These are phyloP conservation scores for Euleptes europaea DNA, from an alignment of 2,113 vertebrate genomes.

Conservation along the genomic window DNA sequence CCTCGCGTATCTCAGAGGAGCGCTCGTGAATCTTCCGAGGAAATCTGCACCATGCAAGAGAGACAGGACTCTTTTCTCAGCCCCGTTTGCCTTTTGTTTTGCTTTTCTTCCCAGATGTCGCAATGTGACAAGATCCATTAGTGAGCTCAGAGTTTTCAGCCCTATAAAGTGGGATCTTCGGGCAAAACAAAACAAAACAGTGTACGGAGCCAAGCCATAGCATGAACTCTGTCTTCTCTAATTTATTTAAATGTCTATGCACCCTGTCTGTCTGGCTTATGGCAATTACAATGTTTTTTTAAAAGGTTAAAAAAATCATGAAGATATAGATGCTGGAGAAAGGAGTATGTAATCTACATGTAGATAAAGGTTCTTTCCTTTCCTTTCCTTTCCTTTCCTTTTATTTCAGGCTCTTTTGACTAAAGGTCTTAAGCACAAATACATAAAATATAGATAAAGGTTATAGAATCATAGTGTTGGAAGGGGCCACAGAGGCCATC, in stretches of 20 bases:
- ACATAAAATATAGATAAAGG: too few relatives aligned
- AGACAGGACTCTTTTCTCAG: slow-evolving; percentile 10
- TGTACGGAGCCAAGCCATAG: not conserved
- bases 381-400: too few relatives aligned
- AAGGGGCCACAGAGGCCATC: too few relatives aligned
- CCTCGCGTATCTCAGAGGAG: not conserved
- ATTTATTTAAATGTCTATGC: not conserved
- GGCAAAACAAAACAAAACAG: not conserved
- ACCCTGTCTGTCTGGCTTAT: not conserved
- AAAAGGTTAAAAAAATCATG: not conserved
- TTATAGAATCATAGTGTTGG: too few relatives aligned
- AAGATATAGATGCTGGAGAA: not conserved
- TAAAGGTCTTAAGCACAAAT: too few relatives aligned
- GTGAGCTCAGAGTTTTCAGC: not conserved
- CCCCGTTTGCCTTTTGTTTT: not conserved
- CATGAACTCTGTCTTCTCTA: not conserved
- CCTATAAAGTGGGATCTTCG: slow-evolving; percentile 6
- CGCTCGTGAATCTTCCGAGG: slow-evolving; percentile 37
- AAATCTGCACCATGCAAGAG: slow-evolving; percentile 24
- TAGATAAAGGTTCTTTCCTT: not conserved
- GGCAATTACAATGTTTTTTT: not conserved
- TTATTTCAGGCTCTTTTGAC: too few relatives aligned
- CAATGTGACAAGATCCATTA: not conserved
- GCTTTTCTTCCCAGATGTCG: not conserved
- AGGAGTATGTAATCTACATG: too few relatives aligned